Conservation (phyloP, 1,140 invertebrate species). For the Amyelois transitella region DNA sequence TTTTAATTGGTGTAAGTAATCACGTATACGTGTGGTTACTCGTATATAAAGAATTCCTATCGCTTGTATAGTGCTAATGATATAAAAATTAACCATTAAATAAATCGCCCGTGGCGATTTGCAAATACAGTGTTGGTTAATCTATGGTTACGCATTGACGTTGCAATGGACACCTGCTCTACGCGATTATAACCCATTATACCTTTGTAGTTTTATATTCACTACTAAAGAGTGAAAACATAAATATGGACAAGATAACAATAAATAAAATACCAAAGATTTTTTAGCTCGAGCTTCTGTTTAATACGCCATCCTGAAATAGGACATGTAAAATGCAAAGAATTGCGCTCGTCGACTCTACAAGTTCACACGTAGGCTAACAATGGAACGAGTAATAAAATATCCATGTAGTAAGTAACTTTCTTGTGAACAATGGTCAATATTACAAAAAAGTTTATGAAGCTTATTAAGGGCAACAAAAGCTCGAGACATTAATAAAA, state of each 20-base stretch:
- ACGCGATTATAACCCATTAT: background rate
- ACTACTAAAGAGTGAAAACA: background rate
- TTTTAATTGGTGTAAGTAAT: background rate
- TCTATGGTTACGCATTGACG: background rate
- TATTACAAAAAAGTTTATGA: slow-evolving; percentile 26
- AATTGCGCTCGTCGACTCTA: background rate
- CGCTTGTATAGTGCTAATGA: background rate
- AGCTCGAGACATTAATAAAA: slow-evolving; percentile 37
- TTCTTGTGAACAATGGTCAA: slow-evolving; percentile 11
- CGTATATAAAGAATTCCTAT: background rate
- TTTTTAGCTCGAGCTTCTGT: background rate
- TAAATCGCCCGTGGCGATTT: background rate
- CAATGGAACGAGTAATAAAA: background rate
- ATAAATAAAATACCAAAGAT: background rate
- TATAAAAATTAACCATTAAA: background rate
- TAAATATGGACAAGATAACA: background rate
- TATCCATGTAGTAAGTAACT: slow-evolving; percentile 2
- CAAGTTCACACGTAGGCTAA: background rate
- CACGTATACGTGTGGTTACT: background rate
- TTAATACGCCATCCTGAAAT: background rate
- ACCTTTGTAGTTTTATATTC: background rate
- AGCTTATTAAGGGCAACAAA: slow-evolving; percentile 36
- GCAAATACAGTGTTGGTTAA: background rate
- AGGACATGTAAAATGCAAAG: background rate
- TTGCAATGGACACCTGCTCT: background rate